Percentiles rank a stretch among this genome's conserved stretches.
Conservation (phyloP, 2,797 vertebrate genomes). For the Sebastes baramenuke region DNA sequence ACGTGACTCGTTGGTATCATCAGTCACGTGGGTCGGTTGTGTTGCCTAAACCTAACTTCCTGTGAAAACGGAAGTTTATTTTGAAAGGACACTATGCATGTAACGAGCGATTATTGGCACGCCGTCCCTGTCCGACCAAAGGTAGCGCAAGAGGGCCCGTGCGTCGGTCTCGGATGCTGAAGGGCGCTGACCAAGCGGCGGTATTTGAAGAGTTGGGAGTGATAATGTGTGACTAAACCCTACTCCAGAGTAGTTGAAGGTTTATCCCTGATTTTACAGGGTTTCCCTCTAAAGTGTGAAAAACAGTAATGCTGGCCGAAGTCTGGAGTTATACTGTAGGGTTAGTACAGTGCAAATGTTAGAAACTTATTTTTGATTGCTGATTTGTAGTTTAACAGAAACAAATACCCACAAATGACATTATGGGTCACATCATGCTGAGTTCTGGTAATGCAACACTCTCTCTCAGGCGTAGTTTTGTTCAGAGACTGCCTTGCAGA, state of each 20-base stretch:
- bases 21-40: no score
- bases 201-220: no score
- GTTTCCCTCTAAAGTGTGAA: not conserved
- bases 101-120: no score
- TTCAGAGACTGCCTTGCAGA: not conserved
- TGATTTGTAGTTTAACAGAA: not conserved
- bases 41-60: no score
- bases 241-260: not conserved
- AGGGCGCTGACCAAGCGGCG: accelerated
- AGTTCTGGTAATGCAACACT: not conserved
- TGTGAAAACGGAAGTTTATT: no score
- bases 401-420: not conserved
- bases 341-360: not conserved
- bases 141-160: no score
- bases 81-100: no score
- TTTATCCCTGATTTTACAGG: not conserved
- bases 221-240: not conserved
- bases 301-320: not conserved
- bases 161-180: no score
- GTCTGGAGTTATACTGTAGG: not conserved
- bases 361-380: not conserved
- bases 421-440: not conserved
- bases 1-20: no score
- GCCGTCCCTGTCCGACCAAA: no score
- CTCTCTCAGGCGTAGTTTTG: not conserved